phyloP scores from a whole-genome alignment of 1,140 invertebrate genomes.

The Zaprionus ornatus region DNA sequence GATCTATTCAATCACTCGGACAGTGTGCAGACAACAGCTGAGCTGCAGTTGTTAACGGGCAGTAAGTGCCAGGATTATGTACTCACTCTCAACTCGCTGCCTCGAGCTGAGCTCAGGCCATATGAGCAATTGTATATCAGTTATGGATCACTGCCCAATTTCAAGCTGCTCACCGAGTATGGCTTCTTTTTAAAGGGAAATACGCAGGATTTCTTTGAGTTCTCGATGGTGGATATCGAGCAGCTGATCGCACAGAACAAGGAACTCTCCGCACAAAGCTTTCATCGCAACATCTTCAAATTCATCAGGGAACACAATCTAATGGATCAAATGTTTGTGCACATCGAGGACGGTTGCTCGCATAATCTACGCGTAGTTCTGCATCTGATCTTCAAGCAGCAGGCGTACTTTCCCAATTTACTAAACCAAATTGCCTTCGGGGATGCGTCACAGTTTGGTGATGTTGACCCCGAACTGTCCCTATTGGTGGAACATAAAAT shows the following conservation, averaged over 20 bases:
- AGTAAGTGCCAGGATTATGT: constrained; percentile 52
- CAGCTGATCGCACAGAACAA: constrained; percentile 70
- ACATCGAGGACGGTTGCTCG: constrained; percentile 79
- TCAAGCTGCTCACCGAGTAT: constrained; percentile 89
- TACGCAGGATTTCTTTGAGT: constrained; percentile 86
- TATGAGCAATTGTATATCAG: constrained; percentile 90
- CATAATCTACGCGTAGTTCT: constrained; percentile 84
- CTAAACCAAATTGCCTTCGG: constrained; percentile 82
- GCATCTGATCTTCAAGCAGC: constrained; percentile 79
- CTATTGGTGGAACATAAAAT: constrained; percentile 68
- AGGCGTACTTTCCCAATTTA: constrained; percentile 70
- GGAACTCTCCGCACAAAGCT: constrained; percentile 55
- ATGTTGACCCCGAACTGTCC: constrained; percentile 58
- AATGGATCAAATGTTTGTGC: constrained; percentile 83
- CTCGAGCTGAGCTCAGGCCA: constrained; percentile 84
- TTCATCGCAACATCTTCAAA: constrained; percentile 83
- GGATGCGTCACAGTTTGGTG: constrained; percentile 54
- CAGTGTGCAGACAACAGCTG: constrained; percentile 84
- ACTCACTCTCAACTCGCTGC: constrained; percentile 85
- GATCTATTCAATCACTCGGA: constrained; percentile 91
- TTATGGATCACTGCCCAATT: constrained; percentile 89
- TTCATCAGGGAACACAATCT: constrained; percentile 85
- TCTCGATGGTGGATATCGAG: constrained; percentile 84
- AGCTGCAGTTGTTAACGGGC: constrained; percentile 57
- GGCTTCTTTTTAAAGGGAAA: constrained; percentile 89